Percentiles rank a stretch among this genome's conserved stretches.
phyloP scores from a whole-genome alignment of 2,113 vertebrate genomes.

The Calonectris borealis region DNA sequence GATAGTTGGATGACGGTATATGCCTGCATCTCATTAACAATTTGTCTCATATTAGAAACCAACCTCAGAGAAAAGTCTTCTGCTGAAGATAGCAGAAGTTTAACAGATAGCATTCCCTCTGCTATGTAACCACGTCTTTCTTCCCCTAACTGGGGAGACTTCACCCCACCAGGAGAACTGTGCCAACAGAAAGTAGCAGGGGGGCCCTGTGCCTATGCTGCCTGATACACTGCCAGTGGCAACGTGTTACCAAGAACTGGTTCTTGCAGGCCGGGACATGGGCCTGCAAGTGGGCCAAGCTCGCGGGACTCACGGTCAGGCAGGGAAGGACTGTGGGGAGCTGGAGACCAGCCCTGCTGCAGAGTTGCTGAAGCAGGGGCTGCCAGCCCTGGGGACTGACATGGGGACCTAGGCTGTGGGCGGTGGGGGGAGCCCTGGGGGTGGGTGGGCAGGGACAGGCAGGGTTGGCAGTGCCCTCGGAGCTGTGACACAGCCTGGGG shows the following conservation, averaged over 20 bases:
- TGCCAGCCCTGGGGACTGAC: background rate
- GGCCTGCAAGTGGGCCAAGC: background rate
- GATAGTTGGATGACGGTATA: background rate
- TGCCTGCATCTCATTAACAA: background rate
- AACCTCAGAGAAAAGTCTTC: background rate
- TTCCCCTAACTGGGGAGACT: background rate
- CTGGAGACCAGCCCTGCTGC: background rate
- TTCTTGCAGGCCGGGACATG: too few relatives aligned
- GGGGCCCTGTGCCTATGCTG: background rate
- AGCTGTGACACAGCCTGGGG: background rate
- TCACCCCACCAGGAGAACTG: background rate
- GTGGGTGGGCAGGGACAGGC: background rate
- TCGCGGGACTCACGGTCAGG: background rate
- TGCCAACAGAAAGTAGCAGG: background rate
- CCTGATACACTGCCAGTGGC: background rate
- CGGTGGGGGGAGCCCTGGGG: rapidly evolving
- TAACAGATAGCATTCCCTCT: background rate
- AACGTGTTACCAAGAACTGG: background rate
- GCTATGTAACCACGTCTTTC: background rate
- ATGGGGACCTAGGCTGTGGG: too few relatives aligned
- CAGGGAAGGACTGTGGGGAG: background rate
- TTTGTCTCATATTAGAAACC: background rate
- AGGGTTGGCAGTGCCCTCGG: rapidly evolving
- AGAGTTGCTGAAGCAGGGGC: background rate
- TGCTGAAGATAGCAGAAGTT: background rate